Percentiles rank a stretch among this genome's conserved stretches.
Conservation (phyloP, 2,797 vertebrate genomes). For the Myotis daubentonii region DNA sequence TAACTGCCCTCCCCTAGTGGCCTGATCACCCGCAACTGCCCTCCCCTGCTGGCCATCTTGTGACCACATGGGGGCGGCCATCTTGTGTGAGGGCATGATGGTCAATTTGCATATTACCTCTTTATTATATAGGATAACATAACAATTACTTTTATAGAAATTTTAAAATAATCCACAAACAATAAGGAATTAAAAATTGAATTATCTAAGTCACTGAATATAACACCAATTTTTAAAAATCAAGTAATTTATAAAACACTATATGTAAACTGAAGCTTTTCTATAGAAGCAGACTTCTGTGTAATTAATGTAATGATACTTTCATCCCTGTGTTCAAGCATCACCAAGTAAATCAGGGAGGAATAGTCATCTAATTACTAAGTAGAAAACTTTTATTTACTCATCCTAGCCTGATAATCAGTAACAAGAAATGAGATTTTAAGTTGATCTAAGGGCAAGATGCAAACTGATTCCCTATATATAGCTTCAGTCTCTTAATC, state of each 20-base stretch:
- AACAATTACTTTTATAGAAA: constrained; percentile 15
- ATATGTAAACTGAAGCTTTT: constrained; percentile 42
- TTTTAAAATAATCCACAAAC: constrained; percentile 23
- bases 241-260: constrained; percentile 24
- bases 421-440: constrained; percentile 45
- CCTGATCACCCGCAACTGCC: too few relatives aligned
- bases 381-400: constrained; percentile 72
- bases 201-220: not conserved
- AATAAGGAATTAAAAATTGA: not conserved
- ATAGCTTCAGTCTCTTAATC: not conserved
- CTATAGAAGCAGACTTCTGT: constrained; percentile 36
- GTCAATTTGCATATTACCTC: too few relatives aligned
- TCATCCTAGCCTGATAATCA: constrained; percentile 64
- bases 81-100: too few relatives aligned
- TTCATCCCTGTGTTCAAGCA: constrained; percentile 32
- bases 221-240: constrained; percentile 30
- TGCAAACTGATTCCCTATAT: constrained; percentile 44
- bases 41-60: too few relatives aligned
- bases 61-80: too few relatives aligned
- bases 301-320: constrained; percentile 67
- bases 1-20: too few relatives aligned
- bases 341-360: constrained; percentile 58
- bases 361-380: constrained; percentile 48
- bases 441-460: constrained; percentile 18
- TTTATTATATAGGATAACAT: not conserved